phyloP scores from a whole-genome alignment of 2,888 invertebrate genomes.

The Athrips mouffetella region DNA sequence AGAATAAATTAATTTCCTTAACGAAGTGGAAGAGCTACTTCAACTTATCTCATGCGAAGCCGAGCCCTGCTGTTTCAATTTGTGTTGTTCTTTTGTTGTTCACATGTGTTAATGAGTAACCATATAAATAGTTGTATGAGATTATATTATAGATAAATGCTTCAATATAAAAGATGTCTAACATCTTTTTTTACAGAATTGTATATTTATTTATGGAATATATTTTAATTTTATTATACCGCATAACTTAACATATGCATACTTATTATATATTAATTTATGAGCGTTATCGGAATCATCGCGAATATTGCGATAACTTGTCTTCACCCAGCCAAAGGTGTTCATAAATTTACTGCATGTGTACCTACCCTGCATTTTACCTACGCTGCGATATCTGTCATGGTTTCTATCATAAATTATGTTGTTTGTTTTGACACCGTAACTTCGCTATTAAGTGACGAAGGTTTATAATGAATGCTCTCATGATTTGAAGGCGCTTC shows the following conservation, averaged over 20 bases:
- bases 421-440: slow-evolving; percentile 17
- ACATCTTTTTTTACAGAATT: too few species aligned
- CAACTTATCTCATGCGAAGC: not conserved
- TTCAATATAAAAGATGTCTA: too few species aligned
- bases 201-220: too few species aligned
- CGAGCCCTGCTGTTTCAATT: slow-evolving; percentile 1
- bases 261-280: not conserved
- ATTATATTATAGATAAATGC: too few species aligned
- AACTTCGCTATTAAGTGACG: slow-evolving; percentile 18
- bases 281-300: slow-evolving; percentile 7
- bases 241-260: too few species aligned
- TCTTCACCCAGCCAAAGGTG: slow-evolving; percentile 2
- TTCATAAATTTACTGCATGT: slow-evolving; percentile 3
- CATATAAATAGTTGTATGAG: too few species aligned
- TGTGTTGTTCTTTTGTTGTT: slow-evolving; percentile 3
- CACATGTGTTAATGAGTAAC: too few species aligned
- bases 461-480: slow-evolving; percentile 38
- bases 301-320: not conserved
- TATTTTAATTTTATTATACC: not conserved
- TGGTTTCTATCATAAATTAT: slow-evolving; percentile 15
- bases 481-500: slow-evolving; percentile 40
- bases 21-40: slow-evolving; percentile 7
- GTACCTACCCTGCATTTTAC: not conserved
- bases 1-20: slow-evolving; percentile 8
- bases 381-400: slow-evolving; percentile 2